Evolutionary conservation across 2,888 invertebrate species (phyloP).

Genomic region (Resseliella maxima): DNA sequence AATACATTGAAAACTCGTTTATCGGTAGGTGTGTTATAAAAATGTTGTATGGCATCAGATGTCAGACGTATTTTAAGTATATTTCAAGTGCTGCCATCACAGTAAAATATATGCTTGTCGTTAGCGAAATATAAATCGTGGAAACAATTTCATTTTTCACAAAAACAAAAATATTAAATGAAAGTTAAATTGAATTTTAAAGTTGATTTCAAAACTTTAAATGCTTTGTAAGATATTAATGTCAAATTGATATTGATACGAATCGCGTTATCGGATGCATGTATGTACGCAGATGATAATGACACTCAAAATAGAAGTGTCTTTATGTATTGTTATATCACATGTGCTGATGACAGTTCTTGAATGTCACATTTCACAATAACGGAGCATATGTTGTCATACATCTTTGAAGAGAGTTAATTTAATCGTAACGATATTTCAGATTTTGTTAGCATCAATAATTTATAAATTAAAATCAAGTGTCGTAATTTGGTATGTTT

Average conservation of each 20-base stretch:
- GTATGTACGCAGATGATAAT: not conserved
- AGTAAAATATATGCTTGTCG: not conserved
- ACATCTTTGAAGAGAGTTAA: not conserved
- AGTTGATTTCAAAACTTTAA: too few relatives aligned
- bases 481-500: not conserved
- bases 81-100: slow-evolving; percentile 31
- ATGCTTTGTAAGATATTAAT: not conserved
- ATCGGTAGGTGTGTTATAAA: not conserved
- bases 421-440: not conserved
- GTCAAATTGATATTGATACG: not conserved
- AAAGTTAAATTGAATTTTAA: too few relatives aligned
- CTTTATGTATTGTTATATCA: slow-evolving; percentile 2
- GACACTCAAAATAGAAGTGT: not conserved
- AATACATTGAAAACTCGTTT: slow-evolving; percentile 9
- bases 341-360: slow-evolving; percentile 15
- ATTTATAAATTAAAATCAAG: not conserved
- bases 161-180: too few relatives aligned
- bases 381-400: not conserved
- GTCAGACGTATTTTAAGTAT: too few relatives aligned
- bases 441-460: not conserved
- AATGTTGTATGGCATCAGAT: not conserved
- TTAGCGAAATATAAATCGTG: not conserved
- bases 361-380: slow-evolving; percentile 19
- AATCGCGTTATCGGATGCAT: not conserved
- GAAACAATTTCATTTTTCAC: too few relatives aligned